Conservation (phyloP, 2,888 invertebrate genomes). For the Tipula unca region DNA sequence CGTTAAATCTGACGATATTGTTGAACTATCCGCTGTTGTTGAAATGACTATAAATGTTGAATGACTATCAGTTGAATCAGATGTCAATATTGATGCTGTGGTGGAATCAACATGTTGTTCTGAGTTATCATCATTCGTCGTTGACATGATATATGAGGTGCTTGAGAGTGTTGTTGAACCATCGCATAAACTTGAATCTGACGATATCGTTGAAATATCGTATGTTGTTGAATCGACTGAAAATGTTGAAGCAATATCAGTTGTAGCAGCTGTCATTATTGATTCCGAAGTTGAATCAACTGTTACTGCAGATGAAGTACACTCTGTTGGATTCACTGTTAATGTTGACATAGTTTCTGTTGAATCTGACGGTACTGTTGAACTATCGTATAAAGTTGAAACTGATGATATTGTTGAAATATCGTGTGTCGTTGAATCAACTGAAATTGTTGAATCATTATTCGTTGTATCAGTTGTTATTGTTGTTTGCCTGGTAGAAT, state of each 20-base stretch:
- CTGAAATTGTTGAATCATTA: neutral
- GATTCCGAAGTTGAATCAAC: neutral
- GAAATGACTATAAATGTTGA: too few species aligned
- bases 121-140: too few species aligned
- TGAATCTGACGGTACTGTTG: neutral
- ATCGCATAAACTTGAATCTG: too few species aligned
- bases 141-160: too few species aligned
- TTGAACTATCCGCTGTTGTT: too few species aligned
- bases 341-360: neutral
- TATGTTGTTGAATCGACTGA: neutral
- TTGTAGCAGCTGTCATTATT: neutral
- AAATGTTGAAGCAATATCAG: neutral
- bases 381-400: neutral
- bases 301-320: neutral
- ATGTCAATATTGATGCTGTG: too few species aligned
- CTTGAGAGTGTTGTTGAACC: too few species aligned
- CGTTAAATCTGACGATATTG: too few species aligned
- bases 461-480: neutral
- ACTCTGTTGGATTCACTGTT: neutral
- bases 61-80: too few species aligned
- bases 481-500: too few species aligned
- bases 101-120: too few species aligned
- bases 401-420: neutral
- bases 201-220: neutral
- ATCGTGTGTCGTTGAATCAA: neutral